phyloP scores from a whole-genome alignment of 1,140 invertebrate genomes.

The Steinernema khuongi region DNA sequence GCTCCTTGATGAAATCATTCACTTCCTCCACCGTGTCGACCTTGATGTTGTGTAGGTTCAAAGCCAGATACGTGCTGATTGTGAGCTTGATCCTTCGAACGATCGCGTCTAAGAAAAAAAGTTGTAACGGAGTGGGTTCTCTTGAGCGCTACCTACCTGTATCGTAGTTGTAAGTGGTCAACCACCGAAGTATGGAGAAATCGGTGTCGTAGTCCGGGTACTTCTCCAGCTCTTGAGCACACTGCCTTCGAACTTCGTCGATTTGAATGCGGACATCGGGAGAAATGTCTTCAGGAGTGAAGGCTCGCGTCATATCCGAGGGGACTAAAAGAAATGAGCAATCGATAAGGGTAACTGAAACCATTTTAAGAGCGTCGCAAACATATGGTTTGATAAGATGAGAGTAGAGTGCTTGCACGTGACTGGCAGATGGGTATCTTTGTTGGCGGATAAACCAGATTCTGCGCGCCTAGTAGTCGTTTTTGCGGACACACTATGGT shows the following conservation, averaged over 20 bases:
- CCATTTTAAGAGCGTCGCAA: no score
- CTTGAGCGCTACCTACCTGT: slow-evolving; percentile 33
- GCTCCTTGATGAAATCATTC: slow-evolving; percentile 20
- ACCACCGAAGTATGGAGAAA: slow-evolving; percentile 28
- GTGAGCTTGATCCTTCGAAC: slow-evolving; percentile 20
- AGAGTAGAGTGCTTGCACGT: no score
- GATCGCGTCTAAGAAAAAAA: no score
- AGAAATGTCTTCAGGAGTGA: slow-evolving; percentile 8
- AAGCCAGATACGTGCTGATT: slow-evolving; percentile 16
- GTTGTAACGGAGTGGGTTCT: no score
- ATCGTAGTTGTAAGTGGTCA: slow-evolving; percentile 34
- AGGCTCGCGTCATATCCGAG: no score
- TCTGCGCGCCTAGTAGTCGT: no score
- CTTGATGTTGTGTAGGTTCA: slow-evolving; percentile 23
- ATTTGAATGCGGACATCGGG: slow-evolving; percentile 22
- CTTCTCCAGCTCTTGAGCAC: neutral
- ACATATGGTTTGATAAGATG: no score
- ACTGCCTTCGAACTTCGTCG: slow-evolving; percentile 20
- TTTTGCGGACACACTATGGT: no score
- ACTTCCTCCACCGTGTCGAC: slow-evolving; percentile 13
- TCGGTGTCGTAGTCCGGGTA: slow-evolving; percentile 36
- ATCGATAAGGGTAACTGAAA: no score
- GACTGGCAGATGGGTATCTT: no score
- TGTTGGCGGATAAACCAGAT: no score
- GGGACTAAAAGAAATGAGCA: no score